phyloP scores from a whole-genome alignment of 2,888 invertebrate genomes.

The Ceratothoa steindachneri region DNA sequence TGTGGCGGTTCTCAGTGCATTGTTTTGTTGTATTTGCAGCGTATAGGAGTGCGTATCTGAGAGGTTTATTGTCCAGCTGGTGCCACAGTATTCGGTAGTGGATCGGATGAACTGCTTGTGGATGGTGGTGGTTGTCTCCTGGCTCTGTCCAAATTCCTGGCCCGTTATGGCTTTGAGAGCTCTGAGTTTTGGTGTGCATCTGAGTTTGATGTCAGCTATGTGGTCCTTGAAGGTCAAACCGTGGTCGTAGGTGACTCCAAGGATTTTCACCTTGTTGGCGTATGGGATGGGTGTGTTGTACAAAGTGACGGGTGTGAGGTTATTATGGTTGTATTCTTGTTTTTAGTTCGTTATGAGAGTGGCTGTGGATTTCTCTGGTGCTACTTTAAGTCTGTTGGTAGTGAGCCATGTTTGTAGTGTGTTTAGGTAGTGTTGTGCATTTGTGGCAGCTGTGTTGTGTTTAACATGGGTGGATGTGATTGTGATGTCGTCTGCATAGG shows the following conservation, averaged over 20 bases:
- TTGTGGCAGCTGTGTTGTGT: too few relatives aligned
- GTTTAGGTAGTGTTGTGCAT: too few relatives aligned
- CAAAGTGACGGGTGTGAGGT: too few relatives aligned
- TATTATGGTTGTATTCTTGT: too few relatives aligned
- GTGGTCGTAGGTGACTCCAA: not conserved
- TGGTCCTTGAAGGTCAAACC: not conserved
- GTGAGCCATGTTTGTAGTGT: too few relatives aligned
- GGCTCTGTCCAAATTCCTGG: not conserved
- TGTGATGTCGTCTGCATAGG: too few relatives aligned
- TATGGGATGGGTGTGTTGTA: too few relatives aligned
- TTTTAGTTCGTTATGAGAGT: too few relatives aligned
- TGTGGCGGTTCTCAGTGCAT: constrained; percentile 1
- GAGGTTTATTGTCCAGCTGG: not conserved
- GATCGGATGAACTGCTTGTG: constrained; percentile 16
- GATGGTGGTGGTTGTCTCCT: not conserved
- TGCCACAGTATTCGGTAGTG: not conserved
- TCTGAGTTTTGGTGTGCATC: not conserved
- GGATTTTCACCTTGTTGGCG: not conserved
- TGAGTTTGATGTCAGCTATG: not conserved
- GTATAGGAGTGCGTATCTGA: not conserved
- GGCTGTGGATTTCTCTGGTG: too few relatives aligned
- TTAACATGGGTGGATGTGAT: too few relatives aligned
- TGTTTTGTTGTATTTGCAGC: not conserved
- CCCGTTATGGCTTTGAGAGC: not conserved
- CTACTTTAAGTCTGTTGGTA: too few relatives aligned